Evolutionary conservation across 2,797 vertebrate genomes (phyloP), one percentile per base, ranked within the genome.

Genomic region (Gouania willdenowi): DNA sequence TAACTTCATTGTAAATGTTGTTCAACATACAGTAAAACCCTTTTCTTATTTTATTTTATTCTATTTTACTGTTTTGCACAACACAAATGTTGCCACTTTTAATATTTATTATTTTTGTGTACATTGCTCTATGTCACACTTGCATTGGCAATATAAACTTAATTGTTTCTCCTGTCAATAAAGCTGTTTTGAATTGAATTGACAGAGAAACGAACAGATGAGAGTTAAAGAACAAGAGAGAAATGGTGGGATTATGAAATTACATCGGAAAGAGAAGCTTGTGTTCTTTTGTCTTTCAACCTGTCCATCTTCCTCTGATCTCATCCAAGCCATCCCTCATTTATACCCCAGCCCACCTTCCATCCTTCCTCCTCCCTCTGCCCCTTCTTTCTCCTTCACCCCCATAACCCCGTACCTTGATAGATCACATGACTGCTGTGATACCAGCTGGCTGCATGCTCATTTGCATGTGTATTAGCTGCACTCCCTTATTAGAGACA

Each of bases 361-460:
- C 42, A 23, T 22, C 16, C 8, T 17, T 5, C 6, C 12, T 8
- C 40, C 13, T 19, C n/a, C 17, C 23, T 22, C 31, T 12, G 28
- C 34, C 20, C 32, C 26, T 31, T 45, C 43, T 51, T 51, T 75
- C 77, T 76, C 73, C 75, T 81, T 82, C 79, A 84, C 65, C 78
- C 67, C 48, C 40, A 5, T 69, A 70, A 81, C 78, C 78, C 68
- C 72, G 73, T 83, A 83, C 79, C 77, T 84, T 85, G 81, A 87
- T 77, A 83, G 77, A 84, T 85, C 86, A 87, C 79, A 83, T 83
- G 81, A 74, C 73, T 67, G 69, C 70, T 79, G 79, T 83, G 81
- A 82, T 81, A 83, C 83, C 87, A 87, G 87, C 87, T 88, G 87
- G 78, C 81, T 83, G 64, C 61, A 67, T 73, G 76, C 78, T 82